Evolutionary conservation across 2,888 invertebrate genomes (phyloP).

Genomic region (Malthinus flaveolus): DNA sequence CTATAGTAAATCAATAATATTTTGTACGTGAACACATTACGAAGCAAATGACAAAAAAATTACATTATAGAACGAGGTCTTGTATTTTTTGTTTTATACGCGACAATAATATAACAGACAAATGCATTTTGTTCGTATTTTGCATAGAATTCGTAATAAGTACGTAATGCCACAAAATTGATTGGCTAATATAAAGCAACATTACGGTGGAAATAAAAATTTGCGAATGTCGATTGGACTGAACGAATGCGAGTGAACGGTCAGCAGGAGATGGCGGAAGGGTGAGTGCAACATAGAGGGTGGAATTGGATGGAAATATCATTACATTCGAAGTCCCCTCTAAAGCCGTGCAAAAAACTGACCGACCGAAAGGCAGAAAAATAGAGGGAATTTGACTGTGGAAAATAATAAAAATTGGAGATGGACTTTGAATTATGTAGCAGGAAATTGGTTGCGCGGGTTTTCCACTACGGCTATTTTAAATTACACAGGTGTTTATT

Average conservation of each 20-base stretch:
- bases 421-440: slow-evolving; percentile 58
- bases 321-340: slow-evolving; percentile 54
- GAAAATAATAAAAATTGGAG: slow-evolving; percentile 58
- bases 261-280: slow-evolving; percentile 28
- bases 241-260: slow-evolving; percentile 41
- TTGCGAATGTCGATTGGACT: slow-evolving; percentile 44
- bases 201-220: slow-evolving; percentile 37
- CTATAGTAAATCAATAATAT: no score
- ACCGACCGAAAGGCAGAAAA: slow-evolving; percentile 57
- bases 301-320: slow-evolving; percentile 56
- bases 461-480: slow-evolving; percentile 40
- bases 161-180: slow-evolving; percentile 41
- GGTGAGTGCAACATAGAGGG: slow-evolving; percentile 37
- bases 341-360: slow-evolving; percentile 52
- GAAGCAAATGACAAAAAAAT: background rate
- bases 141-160: slow-evolving; percentile 36
- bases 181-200: slow-evolving; percentile 44
- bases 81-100: slow-evolving; percentile 14
- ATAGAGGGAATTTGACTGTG: slow-evolving; percentile 57
- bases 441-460: slow-evolving; percentile 44
- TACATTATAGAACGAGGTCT: background rate
- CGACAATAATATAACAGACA: slow-evolving; percentile 18
- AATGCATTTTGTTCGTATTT: slow-evolving; percentile 31
- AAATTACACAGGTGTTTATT: slow-evolving; percentile 3
- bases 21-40: no score